Conservation (phyloP, 1,140 invertebrate genomes). For the Scaptodrosophila lebanonensis region DNA sequence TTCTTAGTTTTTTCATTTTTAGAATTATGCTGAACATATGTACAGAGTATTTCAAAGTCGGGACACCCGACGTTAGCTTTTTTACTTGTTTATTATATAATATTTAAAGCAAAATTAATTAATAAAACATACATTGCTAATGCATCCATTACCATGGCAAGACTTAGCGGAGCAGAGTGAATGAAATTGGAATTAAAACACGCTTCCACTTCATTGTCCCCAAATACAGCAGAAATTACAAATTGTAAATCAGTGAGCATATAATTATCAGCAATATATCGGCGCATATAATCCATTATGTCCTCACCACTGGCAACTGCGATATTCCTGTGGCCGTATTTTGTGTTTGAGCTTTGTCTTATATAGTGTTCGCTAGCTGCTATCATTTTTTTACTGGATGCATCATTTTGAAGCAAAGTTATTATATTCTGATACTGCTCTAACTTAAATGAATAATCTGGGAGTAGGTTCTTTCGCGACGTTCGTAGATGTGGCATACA, state of each 20-base stretch:
- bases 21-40: too few relatives aligned
- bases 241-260: constrained; percentile 17
- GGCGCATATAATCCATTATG: background rate
- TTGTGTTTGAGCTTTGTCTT: background rate
- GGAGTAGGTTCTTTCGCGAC: background rate
- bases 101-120: background rate
- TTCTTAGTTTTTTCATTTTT: too few relatives aligned
- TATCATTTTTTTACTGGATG: background rate
- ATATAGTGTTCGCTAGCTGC: constrained; percentile 10
- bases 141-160: constrained; percentile 32
- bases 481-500: background rate
- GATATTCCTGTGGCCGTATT: background rate
- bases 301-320: background rate
- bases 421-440: background rate
- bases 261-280: background rate
- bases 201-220: background rate
- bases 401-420: background rate
- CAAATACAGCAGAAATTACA: constrained; percentile 17
- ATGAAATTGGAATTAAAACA: constrained; percentile 25
- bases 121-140: constrained; percentile 35
- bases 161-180: constrained; percentile 23
- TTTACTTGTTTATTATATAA: too few relatives aligned
- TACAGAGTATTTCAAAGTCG: too few relatives aligned
- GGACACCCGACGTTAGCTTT: too few relatives aligned
- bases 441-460: background rate